These are phyloP conservation scores for Apostichopus leukothele DNA, from an alignment of 53 echinoderm and acorn worm genomes.

Conservation along the genomic window DNA sequence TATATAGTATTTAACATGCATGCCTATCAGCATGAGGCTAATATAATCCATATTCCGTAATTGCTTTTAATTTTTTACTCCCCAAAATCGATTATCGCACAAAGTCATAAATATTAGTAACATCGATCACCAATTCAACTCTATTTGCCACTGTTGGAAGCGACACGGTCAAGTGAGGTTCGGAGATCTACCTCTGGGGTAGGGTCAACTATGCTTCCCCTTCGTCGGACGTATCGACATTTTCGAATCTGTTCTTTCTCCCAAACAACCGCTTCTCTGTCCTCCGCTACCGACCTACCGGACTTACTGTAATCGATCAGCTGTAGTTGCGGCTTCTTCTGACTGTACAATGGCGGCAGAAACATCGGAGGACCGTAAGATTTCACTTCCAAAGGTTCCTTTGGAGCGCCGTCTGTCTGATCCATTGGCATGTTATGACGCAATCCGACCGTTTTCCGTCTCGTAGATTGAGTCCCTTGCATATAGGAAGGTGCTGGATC, in stretches of 20 bases:
- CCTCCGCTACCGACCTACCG: constrained; percentile 13
- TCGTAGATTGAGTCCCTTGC: constrained; percentile 36
- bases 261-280: not conserved
- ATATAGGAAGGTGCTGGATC: constrained; percentile 18
- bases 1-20: no score
- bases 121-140: no score
- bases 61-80: no score
- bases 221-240: constrained; percentile 34
- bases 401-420: not conserved
- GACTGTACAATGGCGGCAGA: constrained; percentile 38
- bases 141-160: no score
- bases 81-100: no score
- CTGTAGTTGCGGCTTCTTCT: constrained; percentile 1
- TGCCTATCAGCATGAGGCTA: no score
- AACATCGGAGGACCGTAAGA: constrained; percentile 32
- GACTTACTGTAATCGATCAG: constrained; percentile 5
- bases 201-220: constrained; percentile 29
- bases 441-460: constrained; percentile 27
- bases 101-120: no score
- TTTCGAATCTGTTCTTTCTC: constrained; percentile 15
- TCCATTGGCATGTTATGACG: not conserved
- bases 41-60: no score
- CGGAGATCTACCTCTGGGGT: constrained; percentile 19
- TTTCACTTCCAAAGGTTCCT: constrained; percentile 2
- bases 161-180: not conserved